Conservation (phyloP, 2,888 invertebrate genomes). For the Notodonta ziczac region DNA sequence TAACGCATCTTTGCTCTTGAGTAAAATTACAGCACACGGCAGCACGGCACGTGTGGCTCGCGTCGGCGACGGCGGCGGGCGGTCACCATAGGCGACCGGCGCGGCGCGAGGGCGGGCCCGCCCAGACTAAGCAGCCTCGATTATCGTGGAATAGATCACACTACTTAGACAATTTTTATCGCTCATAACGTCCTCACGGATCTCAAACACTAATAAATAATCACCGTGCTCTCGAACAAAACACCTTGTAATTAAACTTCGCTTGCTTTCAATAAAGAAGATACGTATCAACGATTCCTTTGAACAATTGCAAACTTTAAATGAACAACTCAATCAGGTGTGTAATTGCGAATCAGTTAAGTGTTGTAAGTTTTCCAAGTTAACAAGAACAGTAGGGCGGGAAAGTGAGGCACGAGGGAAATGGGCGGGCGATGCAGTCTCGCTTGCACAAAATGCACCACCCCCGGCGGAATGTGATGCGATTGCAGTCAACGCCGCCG, state of each 20-base stretch:
- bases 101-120: constrained; percentile 62
- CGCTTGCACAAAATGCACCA: constrained; percentile 82
- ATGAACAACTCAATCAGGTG: constrained; percentile 39
- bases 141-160: constrained; percentile 38
- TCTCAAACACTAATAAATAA: constrained; percentile 13
- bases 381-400: constrained; percentile 75
- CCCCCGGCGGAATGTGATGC: constrained; percentile 69
- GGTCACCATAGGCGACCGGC: constrained; percentile 70
- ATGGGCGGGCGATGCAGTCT: constrained; percentile 81
- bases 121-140: constrained; percentile 40
- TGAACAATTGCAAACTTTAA: constrained; percentile 21
- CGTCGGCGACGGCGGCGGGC: constrained; percentile 54
- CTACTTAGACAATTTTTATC: constrained; percentile 32
- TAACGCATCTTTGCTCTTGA: constrained; percentile 10
- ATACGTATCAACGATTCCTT: neutral
- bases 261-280: constrained; percentile 9
- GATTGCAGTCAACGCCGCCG: constrained; percentile 74
- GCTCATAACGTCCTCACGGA: constrained; percentile 14
- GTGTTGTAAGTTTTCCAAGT: constrained; percentile 61
- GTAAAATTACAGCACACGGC: constrained; percentile 16
- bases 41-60: constrained; percentile 49
- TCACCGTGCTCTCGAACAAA: constrained; percentile 14
- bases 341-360: constrained; percentile 41
- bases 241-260: constrained; percentile 11
- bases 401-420: constrained; percentile 81